Base-by-base conservation (phyloP, 2,888 invertebrate species). In the Ctena decussata region DNA sequence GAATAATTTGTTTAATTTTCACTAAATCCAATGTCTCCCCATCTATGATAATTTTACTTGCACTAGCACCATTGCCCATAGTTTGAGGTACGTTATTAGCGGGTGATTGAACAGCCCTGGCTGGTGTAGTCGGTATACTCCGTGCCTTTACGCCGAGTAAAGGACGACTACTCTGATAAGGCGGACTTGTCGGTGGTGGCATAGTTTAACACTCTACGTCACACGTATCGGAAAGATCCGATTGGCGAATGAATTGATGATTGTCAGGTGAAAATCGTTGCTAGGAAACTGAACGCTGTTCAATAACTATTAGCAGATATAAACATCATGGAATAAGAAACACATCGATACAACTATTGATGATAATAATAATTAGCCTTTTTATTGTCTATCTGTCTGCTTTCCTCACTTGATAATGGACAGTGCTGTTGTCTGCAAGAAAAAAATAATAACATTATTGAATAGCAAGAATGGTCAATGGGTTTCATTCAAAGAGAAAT, bases 1-100 rank as follows among this genome's bases (percentile, higher is more conserved):
- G 95, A 65, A 97, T 96, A 49, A 96, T 93, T 27, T 94, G 91
- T 87, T 94, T 94, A 77, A 94, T 90, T 85, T 93, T 94, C 18
- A 90, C 90, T 53, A 93, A 87, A 89, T 95, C 94, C 78, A 94
- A 82, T 0, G 93, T 89, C 85, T 94, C 95, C 1, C 94, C 94
- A 53, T 94, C 94, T 27, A 94, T 89, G 41, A 92, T 91, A 32
- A 95, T 88, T 81, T 93, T 93, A 1, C 92, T 87, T 76, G 93
- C 93, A 77, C 94, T 93, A 18, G 94, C 94, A 27, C 95, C 94
- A 91, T 95, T 95, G 21, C 95, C 95, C 94, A 94, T 95, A 80
- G 85, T 94, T 69, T 69, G 60, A 24, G 82, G 82, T 44, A 79
- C 75, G 71, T 69, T 77, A 49, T 79, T 65, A 39, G 73, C 80